Evolutionary conservation across 2,888 invertebrate species (phyloP), one percentile per base, ranked within the genome.

Genomic region (Heteromurus nitidus): DNA sequence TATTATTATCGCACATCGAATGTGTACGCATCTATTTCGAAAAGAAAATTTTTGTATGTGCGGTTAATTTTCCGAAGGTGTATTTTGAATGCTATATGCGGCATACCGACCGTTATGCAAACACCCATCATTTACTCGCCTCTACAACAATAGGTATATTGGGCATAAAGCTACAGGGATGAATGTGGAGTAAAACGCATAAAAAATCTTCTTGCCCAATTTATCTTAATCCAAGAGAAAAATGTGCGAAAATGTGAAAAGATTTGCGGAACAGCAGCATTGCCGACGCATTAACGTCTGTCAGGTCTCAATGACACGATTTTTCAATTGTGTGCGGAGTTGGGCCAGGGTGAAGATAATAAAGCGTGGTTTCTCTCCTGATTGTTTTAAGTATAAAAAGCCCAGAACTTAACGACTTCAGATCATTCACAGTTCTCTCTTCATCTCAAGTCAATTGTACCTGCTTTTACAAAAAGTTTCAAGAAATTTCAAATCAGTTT

Each of bases 351-450:
- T 16, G 47, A 47, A n/a, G 47, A 3, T 7, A 9, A 50, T 1
- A 18, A 50, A 20, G 20, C 20, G 50, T 50, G 50, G 47, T 50
- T 50, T 50, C 20, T 50, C 1, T 18, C 20, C 2, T 50, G 2
- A 20, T 50, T 50, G 50, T 50, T 50, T 50, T 50, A 50, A 50
- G 36, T 50, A 50, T 50, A 50, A 50, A 50, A 50, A 20, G 50
- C 13, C 44, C 16, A 50, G 50, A 9, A 18, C 20, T 50, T 50
- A n/a, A 20, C 50, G 9, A 9, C 20, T 18, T 18, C 9, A 20
- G 20, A 50, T 50, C 50, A 50, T 50, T 50, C 50, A 50, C 50
- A 53, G 20, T 55, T n/a, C 26, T 55, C 55, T 3, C n/a, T 13
- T 2, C 55, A 11, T 2, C 26, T 26, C 24, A 18, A 53, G 5